phyloP scores from a whole-genome alignment of 2,797 vertebrate species.

The Esox masquinongy region DNA sequence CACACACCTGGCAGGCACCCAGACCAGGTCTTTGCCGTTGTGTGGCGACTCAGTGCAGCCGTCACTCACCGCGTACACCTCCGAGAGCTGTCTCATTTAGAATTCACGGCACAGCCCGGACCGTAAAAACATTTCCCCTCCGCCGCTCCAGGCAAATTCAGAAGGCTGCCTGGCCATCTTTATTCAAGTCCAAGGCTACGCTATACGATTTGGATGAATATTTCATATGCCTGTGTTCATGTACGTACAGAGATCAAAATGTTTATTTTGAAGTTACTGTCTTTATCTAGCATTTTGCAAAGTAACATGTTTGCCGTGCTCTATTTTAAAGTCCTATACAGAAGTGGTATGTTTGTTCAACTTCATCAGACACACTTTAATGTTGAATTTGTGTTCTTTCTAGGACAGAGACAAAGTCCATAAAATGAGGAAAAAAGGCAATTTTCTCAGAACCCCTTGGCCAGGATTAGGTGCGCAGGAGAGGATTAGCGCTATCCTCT shows the following conservation, averaged over 20 bases:
- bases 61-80: conserved; percentile 56
- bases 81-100: conserved; percentile 10
- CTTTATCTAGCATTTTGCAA: neutral
- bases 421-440: conserved; percentile 17
- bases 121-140: neutral
- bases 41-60: conserved; percentile 51
- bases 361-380: neutral
- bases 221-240: neutral
- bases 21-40: conserved; percentile 44
- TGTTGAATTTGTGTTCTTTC: neutral
- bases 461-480: neutral
- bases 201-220: conserved; percentile 1
- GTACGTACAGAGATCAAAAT: neutral
- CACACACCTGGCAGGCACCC: conserved; percentile 36
- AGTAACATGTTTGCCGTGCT: neutral
- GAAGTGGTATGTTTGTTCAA: conserved; percentile 24
- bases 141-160: neutral
- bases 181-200: neutral
- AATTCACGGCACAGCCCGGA: neutral
- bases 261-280: neutral
- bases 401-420: conserved; percentile 1
- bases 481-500: neutral
- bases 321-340: neutral
- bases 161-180: neutral
- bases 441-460: conserved; percentile 16